Conservation (phyloP, 2,888 invertebrate species). For the Drosophila greeni region DNA sequence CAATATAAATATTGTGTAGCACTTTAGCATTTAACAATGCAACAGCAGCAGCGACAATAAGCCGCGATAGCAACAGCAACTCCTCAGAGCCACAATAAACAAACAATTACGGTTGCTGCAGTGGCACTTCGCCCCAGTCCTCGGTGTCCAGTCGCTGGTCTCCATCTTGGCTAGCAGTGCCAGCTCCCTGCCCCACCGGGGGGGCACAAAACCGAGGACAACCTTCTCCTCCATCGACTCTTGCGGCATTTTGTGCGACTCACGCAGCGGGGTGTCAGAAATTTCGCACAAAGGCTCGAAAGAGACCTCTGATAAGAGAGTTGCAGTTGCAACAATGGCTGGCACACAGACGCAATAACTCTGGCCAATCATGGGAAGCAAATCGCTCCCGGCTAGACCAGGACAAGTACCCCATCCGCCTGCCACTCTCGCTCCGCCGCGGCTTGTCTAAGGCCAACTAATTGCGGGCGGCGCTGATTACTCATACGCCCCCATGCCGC, state of each 20-base stretch:
- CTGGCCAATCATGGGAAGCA: constrained; percentile 31
- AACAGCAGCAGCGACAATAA: constrained; percentile 45
- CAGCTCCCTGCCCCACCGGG: constrained; percentile 15
- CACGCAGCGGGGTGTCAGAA: constrained; percentile 63
- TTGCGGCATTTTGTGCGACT: constrained; percentile 53
- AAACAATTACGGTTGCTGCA: constrained; percentile 74
- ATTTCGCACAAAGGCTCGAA: constrained; percentile 60
- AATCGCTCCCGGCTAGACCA: constrained; percentile 23
- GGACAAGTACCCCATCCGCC: neutral
- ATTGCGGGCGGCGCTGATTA: constrained; percentile 62
- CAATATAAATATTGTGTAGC: constrained; percentile 62
- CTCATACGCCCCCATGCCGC: constrained; percentile 65
- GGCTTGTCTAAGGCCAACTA: constrained; percentile 60
- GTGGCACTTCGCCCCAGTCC: constrained; percentile 25
- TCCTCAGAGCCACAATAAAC: constrained; percentile 68
- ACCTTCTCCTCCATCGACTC: neutral
- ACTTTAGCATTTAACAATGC: constrained; percentile 64
- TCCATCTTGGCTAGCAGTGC: constrained; percentile 32
- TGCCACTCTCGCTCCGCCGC: constrained; percentile 21
- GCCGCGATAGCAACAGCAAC: constrained; percentile 37
- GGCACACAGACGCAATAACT: constrained; percentile 26
- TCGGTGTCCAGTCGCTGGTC: constrained; percentile 3
- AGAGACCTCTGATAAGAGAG: constrained; percentile 53
- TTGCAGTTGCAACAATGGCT: constrained; percentile 25
- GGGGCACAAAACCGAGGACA: constrained; percentile 3